Evolutionary conservation across 1,140 invertebrate genomes (phyloP), one percentile per base, ranked within the genome.

Genomic region (Thrips palmi): DNA sequence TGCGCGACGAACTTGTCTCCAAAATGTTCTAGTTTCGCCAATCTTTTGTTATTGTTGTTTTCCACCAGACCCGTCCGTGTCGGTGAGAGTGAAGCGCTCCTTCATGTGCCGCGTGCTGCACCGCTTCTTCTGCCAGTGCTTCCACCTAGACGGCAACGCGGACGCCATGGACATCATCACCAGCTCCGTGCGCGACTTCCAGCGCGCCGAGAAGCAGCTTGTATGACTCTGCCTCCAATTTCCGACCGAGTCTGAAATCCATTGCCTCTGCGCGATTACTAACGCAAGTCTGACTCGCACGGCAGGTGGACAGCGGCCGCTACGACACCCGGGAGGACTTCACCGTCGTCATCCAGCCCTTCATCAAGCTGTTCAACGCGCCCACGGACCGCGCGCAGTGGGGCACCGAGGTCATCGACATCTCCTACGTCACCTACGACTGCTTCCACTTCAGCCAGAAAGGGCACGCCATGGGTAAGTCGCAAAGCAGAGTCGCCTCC

Each of bases 391-490:
- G 49, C 12, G 43, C 41, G 2, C 32, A 49, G 14, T 46, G 50
- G 21, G 40, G 42, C 5, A 42, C 47, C 29, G 45, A 50, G 28
- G 49, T 45, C 32, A 49, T 72, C 21, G 73, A 78, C 52, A 63
- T 71, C 46, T 68, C 67, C 0, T 79, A 69, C 50, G 72, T 79
- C 46, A 74, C 75, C 0, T 68, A 76, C 36, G 76, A 80, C 49
- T 80, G 77, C 56, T 81, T 81, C 54, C 77, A 81, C 57, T 74
- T 75, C 53, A 77, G 72, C 19, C 68, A 74, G 52, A 74, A 74
- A 51, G 74, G 74, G 11, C 74, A 79, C 42, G 69, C 71, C 24
- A 53, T 70, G 30, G 70, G 65, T 67, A 53, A 57, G 41, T 33
- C 8, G 4, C 35, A 22, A 14, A 15, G 6, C 5, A 37, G 14